Evolutionary conservation across 2,888 invertebrate genomes (phyloP), one percentile per base, ranked within the genome.

Genomic region (Drosophila picticornis): DNA sequence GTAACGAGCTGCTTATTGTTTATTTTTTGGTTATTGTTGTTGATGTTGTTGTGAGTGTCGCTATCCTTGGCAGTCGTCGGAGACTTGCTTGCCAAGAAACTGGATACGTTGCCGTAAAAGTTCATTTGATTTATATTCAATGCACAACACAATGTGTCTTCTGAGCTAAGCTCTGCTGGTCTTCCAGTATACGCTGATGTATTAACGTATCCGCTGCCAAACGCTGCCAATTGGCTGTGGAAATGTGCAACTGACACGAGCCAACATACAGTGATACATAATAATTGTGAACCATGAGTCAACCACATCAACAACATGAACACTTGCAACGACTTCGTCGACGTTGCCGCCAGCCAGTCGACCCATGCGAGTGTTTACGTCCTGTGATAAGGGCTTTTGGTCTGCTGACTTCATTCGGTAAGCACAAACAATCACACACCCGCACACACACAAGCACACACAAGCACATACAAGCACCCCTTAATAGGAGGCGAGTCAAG

Each of bases 351-450:
- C 93, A 93, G 80, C 79, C 92, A 80, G 91, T 87, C 77, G 92
- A 92, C 84, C 87, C 91, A 48, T 93, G 93, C 75, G 90, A 92
- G 72, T 93, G 93, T 80, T 84, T 93, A 73, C 88, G 91, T 81
- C 92, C 93, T 77, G 84, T 93, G 71, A 93, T 93, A 89, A 89
- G 93, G 74, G 86, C 92, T 78, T 92, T 91, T 88, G 93, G 93
- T 82, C 84, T 93, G 76, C 89, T 92, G 82, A 93, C 93, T 75
- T 91, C 93, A 72, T 91, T 93, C 83, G 93, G 93, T 93, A 83
- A 93, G 93, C 84, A 68, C 40, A 29, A 36, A 32, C 43, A 32
- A 36, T 32, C 11, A 43, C 61, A 43, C 43, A 53, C 53, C 56
- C 40, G 36, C 48, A 66, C 51, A 32, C 36, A 31, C 53, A 34